Evolutionary conservation across 2,113 vertebrate genomes (phyloP).

Genomic region (Pelodiscus sinensis): DNA sequence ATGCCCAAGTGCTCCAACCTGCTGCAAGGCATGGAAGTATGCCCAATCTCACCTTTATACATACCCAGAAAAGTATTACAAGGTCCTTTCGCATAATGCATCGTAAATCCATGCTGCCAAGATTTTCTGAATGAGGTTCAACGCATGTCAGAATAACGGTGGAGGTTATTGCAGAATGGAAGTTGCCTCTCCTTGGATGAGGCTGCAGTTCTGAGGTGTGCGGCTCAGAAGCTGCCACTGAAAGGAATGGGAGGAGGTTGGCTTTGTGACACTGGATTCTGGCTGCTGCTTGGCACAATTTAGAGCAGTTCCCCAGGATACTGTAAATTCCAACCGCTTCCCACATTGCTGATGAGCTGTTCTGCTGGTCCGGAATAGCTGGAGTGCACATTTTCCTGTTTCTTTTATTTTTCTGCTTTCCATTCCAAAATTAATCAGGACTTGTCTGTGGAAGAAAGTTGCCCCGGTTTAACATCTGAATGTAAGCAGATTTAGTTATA

Average conservation of each 20-base stretch:
- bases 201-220: conserved; percentile 10
- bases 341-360: conserved; percentile 6
- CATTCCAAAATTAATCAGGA: conserved; percentile 22
- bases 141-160: conserved; percentile 6
- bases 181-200: not conserved
- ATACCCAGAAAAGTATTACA: conserved; percentile 31
- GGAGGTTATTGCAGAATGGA: not conserved
- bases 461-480: not conserved
- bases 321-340: conserved; percentile 22
- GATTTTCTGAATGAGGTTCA: conserved; percentile 37
- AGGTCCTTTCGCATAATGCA: fast-evolving
- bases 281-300: not conserved
- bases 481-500: conserved; percentile 28
- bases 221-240: not conserved
- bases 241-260: not conserved
- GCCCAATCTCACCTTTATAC: conserved; percentile 26
- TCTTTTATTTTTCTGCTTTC: not conserved
- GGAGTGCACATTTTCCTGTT: not conserved
- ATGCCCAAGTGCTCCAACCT: not conserved
- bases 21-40: conserved; percentile 46
- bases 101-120: conserved; percentile 18
- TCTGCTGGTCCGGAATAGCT: conserved; percentile 4
- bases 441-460: conserved; percentile 29
- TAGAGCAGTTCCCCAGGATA: not conserved
- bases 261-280: not conserved